A percentile compares a stretch with the other conserved stretches of the same genome.
These are phyloP conservation scores for Hyperopisus bebe DNA, from an alignment of 2,113 vertebrate species.

Conservation along the genomic window DNA sequence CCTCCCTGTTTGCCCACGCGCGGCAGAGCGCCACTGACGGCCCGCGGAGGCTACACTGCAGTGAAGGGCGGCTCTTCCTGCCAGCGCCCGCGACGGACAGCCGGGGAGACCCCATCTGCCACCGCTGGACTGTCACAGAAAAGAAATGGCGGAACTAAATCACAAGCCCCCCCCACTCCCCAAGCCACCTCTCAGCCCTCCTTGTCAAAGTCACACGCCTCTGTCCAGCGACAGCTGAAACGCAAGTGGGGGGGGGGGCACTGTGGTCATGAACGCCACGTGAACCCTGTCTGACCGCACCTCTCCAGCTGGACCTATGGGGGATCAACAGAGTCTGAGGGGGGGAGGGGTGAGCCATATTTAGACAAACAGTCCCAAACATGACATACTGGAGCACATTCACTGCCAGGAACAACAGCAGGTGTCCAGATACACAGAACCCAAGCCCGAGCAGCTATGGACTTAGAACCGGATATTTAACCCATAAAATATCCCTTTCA, in stretches of 20 bases:
- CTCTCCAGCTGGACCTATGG: background rate
- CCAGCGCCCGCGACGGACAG: constrained; percentile 56
- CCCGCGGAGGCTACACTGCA: constrained; percentile 53
- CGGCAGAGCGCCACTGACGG: constrained; percentile 33
- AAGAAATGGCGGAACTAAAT: background rate
- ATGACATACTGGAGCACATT: background rate
- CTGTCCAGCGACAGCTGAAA: background rate
- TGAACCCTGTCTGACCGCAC: background rate
- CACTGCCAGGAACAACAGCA: background rate
- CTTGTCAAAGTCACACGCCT: background rate
- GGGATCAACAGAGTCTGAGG: background rate
- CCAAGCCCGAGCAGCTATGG: background rate
- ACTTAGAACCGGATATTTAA: background rate
- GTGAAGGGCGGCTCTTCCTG: constrained; percentile 49
- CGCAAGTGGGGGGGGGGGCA: background rate
- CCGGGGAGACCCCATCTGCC: background rate
- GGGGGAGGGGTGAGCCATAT: background rate
- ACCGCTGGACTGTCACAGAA: background rate
- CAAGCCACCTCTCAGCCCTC: background rate
- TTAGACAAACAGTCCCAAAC: background rate
- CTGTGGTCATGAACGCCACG: background rate
- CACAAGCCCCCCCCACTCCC: background rate
- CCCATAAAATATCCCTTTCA: too few relatives aligned
- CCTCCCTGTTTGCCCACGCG: constrained; percentile 51
- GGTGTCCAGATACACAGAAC: background rate